Evolutionary conservation across 2,888 invertebrate genomes (phyloP).

Genomic region (Biston stratarius): DNA sequence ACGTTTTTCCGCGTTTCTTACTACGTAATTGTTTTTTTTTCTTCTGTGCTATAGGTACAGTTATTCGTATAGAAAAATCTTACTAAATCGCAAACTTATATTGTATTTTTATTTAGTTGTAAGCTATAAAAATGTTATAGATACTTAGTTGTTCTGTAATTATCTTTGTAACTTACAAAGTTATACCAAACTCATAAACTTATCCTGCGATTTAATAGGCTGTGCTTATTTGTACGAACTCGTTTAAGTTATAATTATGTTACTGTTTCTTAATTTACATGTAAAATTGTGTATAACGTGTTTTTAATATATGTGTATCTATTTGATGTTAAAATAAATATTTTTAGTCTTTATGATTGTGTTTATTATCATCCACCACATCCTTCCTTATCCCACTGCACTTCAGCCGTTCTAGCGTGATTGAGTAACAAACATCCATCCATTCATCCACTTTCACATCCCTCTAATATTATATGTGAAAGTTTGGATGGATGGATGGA

Average conservation of each 20-base stretch:
- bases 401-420: no score
- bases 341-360: slow-evolving; percentile 37
- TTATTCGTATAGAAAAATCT: no score
- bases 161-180: slow-evolving; percentile 34
- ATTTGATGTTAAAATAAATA: slow-evolving; percentile 72
- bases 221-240: slow-evolving; percentile 77
- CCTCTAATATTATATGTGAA: no score
- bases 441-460: no score
- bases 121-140: slow-evolving; percentile 33
- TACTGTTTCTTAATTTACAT: slow-evolving; percentile 58
- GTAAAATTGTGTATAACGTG: slow-evolving; percentile 57
- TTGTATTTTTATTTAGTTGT: slow-evolving; percentile 25
- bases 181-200: slow-evolving; percentile 66
- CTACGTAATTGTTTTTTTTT: no score
- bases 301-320: slow-evolving; percentile 54
- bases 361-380: background rate
- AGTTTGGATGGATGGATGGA: no score
- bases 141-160: slow-evolving; percentile 21
- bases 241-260: slow-evolving; percentile 60
- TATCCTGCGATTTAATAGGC: slow-evolving; percentile 85
- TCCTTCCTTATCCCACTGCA: no score
- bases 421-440: no score
- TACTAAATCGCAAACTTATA: background rate
- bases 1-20: no score
- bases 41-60: no score